Evolutionary conservation across 2,113 vertebrate species (phyloP), one percentile per base, ranked within the genome.

Genomic region (Bubo blakistoni): DNA sequence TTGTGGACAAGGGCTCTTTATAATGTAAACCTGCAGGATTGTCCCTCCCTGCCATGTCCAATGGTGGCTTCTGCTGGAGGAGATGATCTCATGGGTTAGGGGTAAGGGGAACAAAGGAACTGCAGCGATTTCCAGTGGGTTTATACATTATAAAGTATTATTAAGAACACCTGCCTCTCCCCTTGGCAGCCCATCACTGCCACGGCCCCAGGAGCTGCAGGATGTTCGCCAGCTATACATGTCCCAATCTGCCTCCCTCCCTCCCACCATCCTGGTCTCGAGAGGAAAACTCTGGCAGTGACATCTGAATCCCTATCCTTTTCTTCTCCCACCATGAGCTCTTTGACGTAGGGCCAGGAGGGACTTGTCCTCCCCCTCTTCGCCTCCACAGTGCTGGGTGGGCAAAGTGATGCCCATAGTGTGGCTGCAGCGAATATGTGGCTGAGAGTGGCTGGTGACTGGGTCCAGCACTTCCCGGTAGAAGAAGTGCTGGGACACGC

Each of bases 101-200:
- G 61, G 65, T 51, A 77, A 81, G 36, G 22, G 78, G 81, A 88
- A 85, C 86, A 94, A 76, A 91, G 81, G 81, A 79, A 62, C 38
- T 15, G 1, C 25, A 61, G 81, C 2, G 5, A 62, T 94, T 88
- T 70, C 66, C 0, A 2, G 46, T 54, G 46, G 51, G 24, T 81
- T 92, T 95, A 78, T 91, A 58, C 92, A 85, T 95, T 95, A 85
- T 88, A 89, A 96, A 96, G 82, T 86, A 54, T 94, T 94, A 94
- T 66, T 58, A 57, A 88, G 83, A 89, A 92, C 88, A 85, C 73
- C 59, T 72, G 25, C 70, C 67, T 94, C 82, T 97, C 81, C 55
- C 12, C 10, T 51, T 46, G 26, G 57, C 63, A 84, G 84, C 59
- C n/a, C 2, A 3, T 34, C 30, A 7, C 72, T 0, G 2, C 69